phyloP scores from a whole-genome alignment of 2,888 invertebrate species.

The Latheticus oryzae region DNA sequence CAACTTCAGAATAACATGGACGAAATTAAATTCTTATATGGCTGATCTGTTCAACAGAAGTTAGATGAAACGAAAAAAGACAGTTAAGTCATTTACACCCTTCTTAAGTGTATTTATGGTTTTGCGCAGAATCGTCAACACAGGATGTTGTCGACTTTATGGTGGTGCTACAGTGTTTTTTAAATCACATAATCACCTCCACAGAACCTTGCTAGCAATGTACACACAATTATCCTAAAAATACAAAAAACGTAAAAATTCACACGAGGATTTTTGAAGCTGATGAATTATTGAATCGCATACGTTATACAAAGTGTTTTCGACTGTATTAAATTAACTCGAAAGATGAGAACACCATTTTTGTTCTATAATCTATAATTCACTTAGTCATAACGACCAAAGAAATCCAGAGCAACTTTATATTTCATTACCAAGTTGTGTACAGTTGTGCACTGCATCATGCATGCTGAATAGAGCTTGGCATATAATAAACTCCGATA shows the following conservation, averaged over 20 bases:
- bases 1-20: too few relatives aligned
- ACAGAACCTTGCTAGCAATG: conserved; percentile 29
- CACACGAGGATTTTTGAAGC: neutral
- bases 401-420: conserved; percentile 12
- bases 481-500: conserved; percentile 26
- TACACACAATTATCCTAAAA: conserved; percentile 22
- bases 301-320: neutral
- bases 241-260: conserved; percentile 12
- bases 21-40: too few relatives aligned
- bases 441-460: conserved; percentile 19
- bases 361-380: conserved; percentile 12
- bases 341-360: too few relatives aligned
- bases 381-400: conserved; percentile 14
- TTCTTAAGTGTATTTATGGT: conserved; percentile 4
- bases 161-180: conserved; percentile 7
- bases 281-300: conserved; percentile 12
- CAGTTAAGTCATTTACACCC: too few relatives aligned
- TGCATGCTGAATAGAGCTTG: conserved; percentile 24
- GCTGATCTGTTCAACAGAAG: too few relatives aligned
- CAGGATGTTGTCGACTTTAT: conserved; percentile 2
- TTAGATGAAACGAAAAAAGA: too few relatives aligned
- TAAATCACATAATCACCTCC: conserved; percentile 12
- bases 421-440: conserved; percentile 27
- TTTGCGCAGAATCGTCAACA: neutral
- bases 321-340: too few relatives aligned